Evolutionary conservation across 2,113 vertebrate genomes (phyloP), one percentile per base, ranked within the genome.

Genomic region (Abramis brama): DNA sequence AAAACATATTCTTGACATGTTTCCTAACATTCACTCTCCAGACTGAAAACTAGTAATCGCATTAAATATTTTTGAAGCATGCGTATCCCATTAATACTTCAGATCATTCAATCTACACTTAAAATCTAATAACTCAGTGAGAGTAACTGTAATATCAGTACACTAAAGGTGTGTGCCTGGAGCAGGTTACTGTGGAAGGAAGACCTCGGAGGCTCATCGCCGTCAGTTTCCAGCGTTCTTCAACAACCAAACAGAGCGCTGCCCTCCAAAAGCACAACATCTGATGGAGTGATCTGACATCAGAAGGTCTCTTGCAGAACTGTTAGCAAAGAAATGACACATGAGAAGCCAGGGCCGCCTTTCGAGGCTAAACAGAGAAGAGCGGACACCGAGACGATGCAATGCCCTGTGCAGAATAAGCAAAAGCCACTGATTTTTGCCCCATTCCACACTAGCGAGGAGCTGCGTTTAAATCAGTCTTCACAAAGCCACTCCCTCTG

Each of bases 401-500:
- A 43, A 27, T 79, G 84, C 64, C 84, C 84, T 55, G 66, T 71
- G 55, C 3, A 25, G 23, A 78, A 12, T 21, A n/a, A 71, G 19
- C 5, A 55, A 85, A 66, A 79, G 76, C 75, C 12, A 5, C n/a
- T 9, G 21, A 45, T 60, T 70, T 43, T 85, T 79, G 33, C 36
- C 43, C 50, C 36, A 1, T 74, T 73, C 23, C 25, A 75, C 66
- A 70, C 27, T n/a, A 30, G 71, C 39, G 79, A 62, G 57, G 76
- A 59, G 76, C 52, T 36, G 52, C 76, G 5, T 47, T 64, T 1
- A 11, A 43, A 79, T 79, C 57, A 25, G 33, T 64, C 33, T 52
- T 79, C 71, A 77, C 83, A 74, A 55, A 87, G 86, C 86, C 86
- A 50, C 86, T 71, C 79, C 64, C 59, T 83, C 36, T 79, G 36